phyloP scores from a whole-genome alignment of 2,797 vertebrate species.

The Prionace glauca region DNA sequence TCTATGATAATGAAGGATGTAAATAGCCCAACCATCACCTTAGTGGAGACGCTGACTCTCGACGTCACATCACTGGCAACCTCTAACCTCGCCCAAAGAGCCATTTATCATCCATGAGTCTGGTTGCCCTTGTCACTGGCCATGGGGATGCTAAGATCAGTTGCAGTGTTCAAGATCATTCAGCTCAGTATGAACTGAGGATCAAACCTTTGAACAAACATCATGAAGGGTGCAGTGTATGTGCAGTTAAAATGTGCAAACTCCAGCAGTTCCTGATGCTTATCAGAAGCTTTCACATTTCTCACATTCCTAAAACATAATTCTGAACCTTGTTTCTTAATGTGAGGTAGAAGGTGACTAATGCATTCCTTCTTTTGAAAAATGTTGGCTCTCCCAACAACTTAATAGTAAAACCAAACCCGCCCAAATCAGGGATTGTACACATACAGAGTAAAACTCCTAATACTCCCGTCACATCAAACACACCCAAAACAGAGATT shows the following conservation, averaged over 20 bases:
- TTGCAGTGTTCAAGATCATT: not conserved
- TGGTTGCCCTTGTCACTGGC: not conserved
- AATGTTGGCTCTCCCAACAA: not conserved
- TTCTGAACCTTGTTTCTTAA: not conserved
- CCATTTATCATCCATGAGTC: too few species aligned
- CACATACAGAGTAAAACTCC: too few species aligned
- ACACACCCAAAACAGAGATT: too few species aligned
- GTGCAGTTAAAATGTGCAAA: not conserved
- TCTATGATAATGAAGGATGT: too few species aligned
- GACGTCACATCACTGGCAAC: too few species aligned
- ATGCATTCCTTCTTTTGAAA: not conserved
- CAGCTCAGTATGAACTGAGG: not conserved
- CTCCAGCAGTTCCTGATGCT: not conserved
- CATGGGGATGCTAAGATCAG: not conserved
- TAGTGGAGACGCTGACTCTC: too few species aligned
- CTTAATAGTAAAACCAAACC: too few species aligned
- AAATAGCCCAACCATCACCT: too few species aligned
- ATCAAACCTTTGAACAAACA: not conserved
- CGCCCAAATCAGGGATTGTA: too few species aligned
- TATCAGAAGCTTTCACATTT: not conserved
- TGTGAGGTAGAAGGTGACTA: not conserved
- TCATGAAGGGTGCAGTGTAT: not conserved
- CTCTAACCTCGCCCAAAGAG: too few species aligned
- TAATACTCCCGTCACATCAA: too few species aligned
- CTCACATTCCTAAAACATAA: not conserved